Conservation (phyloP, 2,888 invertebrate genomes). For the Tiliacea citrago region DNA sequence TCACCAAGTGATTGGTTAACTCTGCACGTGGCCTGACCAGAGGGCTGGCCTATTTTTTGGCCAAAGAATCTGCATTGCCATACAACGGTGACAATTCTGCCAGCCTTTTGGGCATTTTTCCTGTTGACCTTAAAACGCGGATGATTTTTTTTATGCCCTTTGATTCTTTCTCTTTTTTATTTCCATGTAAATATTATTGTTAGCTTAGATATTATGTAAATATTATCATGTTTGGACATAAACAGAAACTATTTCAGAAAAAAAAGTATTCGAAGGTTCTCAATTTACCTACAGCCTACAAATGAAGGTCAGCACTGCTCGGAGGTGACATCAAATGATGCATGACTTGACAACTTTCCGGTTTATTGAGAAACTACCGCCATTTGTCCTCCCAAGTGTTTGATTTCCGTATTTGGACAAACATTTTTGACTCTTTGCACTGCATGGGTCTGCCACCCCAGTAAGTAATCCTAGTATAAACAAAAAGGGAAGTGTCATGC, state of each 20-base stretch:
- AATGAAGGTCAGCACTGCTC: conserved; percentile 23
- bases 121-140: background rate
- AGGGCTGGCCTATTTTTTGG: no score
- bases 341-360: conserved; percentile 29
- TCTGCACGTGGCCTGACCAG: no score
- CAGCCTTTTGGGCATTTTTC: background rate
- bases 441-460: background rate
- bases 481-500: background rate
- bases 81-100: background rate
- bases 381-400: conserved; percentile 18
- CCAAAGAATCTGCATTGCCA: background rate
- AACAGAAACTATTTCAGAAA: background rate
- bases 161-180: background rate
- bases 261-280: no score
- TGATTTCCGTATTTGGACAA: conserved; percentile 20
- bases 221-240: background rate
- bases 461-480: background rate
- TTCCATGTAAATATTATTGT: background rate
- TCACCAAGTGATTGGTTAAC: no score
- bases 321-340: conserved; percentile 23
- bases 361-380: conserved; percentile 15
- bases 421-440: background rate
- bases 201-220: background rate
- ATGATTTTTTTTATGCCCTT: background rate
- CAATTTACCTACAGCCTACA: background rate